A percentile compares a stretch with the other conserved stretches of the same genome.
phyloP scores from a whole-genome alignment of 2,888 invertebrate genomes.

The Trissolcus japonicus region DNA sequence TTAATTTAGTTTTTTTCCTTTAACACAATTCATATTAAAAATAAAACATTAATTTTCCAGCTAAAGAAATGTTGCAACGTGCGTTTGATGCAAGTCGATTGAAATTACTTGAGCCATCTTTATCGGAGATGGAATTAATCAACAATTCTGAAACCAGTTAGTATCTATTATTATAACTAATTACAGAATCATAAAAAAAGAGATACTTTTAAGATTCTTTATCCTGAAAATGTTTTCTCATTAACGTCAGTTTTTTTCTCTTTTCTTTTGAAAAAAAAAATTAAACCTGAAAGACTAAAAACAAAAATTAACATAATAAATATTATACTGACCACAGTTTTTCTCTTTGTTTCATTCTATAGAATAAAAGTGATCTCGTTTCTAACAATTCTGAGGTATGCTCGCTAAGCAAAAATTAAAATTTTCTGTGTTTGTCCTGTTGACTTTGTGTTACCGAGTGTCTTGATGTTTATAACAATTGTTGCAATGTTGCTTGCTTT shows the following conservation, averaged over 20 bases:
- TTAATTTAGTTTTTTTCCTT: too few species aligned
- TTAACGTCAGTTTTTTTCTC: background rate
- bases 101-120: constrained; percentile 61
- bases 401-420: constrained; percentile 30
- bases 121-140: constrained; percentile 66
- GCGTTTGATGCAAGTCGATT: constrained; percentile 48
- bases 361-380: constrained; percentile 64
- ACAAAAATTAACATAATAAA: background rate
- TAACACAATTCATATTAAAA: too few species aligned
- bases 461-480: constrained; percentile 11
- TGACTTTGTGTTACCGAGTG: constrained; percentile 10
- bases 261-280: background rate
- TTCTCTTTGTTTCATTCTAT: constrained; percentile 61
- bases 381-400: constrained; percentile 66
- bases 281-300: background rate
- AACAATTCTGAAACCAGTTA: constrained; percentile 67
- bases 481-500: background rate
- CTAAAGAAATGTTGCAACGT: constrained; percentile 70
- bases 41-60: constrained; percentile 49
- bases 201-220: background rate
- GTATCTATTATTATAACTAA: constrained; percentile 51
- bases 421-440: constrained; percentile 13
- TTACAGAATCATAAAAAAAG: constrained; percentile 1
- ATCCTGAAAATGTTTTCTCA: background rate
- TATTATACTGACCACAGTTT: constrained; percentile 5